Evolutionary conservation across 2,888 invertebrate species (phyloP).

Genomic region (Metopia argyrocephala): DNA sequence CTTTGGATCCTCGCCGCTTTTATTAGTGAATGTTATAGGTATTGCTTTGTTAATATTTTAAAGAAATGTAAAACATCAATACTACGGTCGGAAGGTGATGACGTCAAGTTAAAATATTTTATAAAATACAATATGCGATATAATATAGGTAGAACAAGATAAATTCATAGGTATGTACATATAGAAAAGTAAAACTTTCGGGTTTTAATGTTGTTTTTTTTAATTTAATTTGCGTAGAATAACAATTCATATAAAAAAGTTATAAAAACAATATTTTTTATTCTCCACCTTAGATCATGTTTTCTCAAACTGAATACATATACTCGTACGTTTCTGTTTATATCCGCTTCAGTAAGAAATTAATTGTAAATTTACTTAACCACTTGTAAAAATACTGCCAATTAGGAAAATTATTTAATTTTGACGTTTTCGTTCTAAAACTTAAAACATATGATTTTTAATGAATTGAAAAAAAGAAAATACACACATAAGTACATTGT

Average conservation of each 20-base stretch:
- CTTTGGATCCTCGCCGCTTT: not conserved
- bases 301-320: too few species aligned
- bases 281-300: too few species aligned
- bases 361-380: too few species aligned
- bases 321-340: too few species aligned
- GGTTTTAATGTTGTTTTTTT: not conserved
- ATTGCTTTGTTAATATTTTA: slow-evolving; percentile 14
- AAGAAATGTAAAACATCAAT: slow-evolving; percentile 17
- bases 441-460: too few species aligned
- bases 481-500: too few species aligned
- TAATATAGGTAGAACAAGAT: not conserved
- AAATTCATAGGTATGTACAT: not conserved
- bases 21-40: not conserved
- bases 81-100: slow-evolving; percentile 39
- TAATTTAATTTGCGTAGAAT: slow-evolving; percentile 28
- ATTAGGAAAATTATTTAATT: too few species aligned
- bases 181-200: not conserved
- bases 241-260: not conserved
- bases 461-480: too few species aligned
- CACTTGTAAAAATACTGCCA: too few species aligned
- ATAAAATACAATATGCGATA: not conserved
- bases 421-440: too few species aligned
- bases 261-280: too few species aligned
- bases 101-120: slow-evolving; percentile 28
- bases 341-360: too few species aligned